Evolutionary conservation across 2,888 invertebrate genomes (phyloP).

Genomic region (Lordiphosa andalusiaca): DNA sequence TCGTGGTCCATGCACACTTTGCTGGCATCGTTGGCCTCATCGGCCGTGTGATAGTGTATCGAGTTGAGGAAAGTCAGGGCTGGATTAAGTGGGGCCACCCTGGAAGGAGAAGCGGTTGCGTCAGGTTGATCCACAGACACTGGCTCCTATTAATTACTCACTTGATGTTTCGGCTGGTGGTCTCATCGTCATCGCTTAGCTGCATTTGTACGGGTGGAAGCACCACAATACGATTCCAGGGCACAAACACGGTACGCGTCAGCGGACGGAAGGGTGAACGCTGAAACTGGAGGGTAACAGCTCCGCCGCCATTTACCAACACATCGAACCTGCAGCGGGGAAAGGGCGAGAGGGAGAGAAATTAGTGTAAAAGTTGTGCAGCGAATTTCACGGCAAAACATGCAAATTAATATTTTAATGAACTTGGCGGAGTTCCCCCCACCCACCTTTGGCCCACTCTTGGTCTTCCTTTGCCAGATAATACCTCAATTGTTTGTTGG

Average conservation of each 20-base stretch:
- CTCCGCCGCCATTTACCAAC: slow-evolving; percentile 98
- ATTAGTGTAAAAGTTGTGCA: slow-evolving; percentile 30
- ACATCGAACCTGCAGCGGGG: slow-evolving; percentile 94
- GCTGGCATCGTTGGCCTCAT: slow-evolving; percentile 81
- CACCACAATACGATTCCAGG: slow-evolving; percentile 98
- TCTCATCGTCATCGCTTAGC: slow-evolving; percentile 86
- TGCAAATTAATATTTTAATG: slow-evolving; percentile 75
- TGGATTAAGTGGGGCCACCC: slow-evolving; percentile 79
- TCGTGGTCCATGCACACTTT: slow-evolving; percentile 91
- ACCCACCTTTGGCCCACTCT: neutral
- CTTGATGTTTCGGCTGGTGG: slow-evolving; percentile 79
- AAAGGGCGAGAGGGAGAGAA: slow-evolving; percentile 7
- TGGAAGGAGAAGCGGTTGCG: slow-evolving; percentile 24
- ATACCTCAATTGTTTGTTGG: slow-evolving; percentile 76
- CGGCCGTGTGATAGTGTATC: slow-evolving; percentile 79
- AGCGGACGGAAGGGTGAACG: slow-evolving; percentile 95
- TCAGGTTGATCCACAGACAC: no score
- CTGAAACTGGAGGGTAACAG: slow-evolving; percentile 97
- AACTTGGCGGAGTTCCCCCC: slow-evolving; percentile 33
- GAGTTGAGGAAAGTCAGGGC: slow-evolving; percentile 80
- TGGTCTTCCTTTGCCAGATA: slow-evolving; percentile 38
- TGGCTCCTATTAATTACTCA: slow-evolving; percentile 47
- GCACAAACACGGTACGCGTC: slow-evolving; percentile 94
- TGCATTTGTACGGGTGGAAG: slow-evolving; percentile 93
- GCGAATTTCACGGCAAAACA: slow-evolving; percentile 37